Evolutionary conservation across 1,140 invertebrate species (phyloP), one percentile per base, ranked within the genome.

Genomic region (Diprion similis): DNA sequence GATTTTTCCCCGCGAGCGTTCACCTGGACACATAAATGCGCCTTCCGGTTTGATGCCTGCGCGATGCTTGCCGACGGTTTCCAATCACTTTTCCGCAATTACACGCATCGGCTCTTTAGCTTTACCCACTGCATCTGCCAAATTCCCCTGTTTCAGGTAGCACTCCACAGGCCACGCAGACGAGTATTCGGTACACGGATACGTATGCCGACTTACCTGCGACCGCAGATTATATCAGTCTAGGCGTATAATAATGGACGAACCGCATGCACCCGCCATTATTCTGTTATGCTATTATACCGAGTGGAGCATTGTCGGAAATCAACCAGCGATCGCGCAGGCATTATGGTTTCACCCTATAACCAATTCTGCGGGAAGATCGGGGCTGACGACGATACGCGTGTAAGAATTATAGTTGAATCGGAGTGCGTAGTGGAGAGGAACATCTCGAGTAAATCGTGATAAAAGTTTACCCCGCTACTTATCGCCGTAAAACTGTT

Each of bases 171-270:
- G 6, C 2, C 24, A 37, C 6, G 24, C 24, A 37, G 2, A 6
- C 24, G 24, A 37, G 24, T 37, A 37, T 37, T 3, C 24, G 24
- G 24, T 37, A 37, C 6, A 37, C 24, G 24, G 2, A 37, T 37
- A 37, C 2, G 24, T 37, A 37, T 37, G 6, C 24, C 24, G 24
- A 59, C 51, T 59, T 59, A 59, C 51, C 51, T 59, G 51, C 24
- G n/a, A 59, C 51, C 51, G 51, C 51, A 59, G 51, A 59, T 59
- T 59, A 59, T 15, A 59, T 59, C 51, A 17, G 51, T 59, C 51
- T 37, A 37, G 24, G 51, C 11, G 51, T 59, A 59, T 59, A 59
- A 59, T 59, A 59, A 59, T 59, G 51, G 51, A 59, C 11, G 11
- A 10, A 17, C 51, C 51, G 24, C 51, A 17, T 59, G 51, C 11